phyloP scores from a whole-genome alignment of 2,797 vertebrate genomes.

The Hippoglossus hippoglossus region DNA sequence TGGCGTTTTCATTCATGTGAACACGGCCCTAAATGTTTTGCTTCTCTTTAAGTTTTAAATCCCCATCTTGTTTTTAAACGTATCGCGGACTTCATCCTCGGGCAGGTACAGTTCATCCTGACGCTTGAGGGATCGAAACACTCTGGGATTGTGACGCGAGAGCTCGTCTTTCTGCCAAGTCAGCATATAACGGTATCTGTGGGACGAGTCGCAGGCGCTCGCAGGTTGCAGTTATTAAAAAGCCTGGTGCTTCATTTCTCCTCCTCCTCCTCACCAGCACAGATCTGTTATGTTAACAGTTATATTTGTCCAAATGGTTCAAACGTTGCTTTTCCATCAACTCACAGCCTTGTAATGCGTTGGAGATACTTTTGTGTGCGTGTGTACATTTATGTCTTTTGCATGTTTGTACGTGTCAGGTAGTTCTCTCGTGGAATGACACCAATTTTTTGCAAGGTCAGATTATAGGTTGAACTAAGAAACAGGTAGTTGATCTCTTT shows the following conservation, averaged over 20 bases:
- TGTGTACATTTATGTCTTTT: constrained; percentile 1
- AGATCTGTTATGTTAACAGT: constrained; percentile 29
- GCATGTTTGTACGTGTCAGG: constrained; percentile 10
- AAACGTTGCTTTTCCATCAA: constrained; percentile 9
- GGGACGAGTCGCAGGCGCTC: background rate
- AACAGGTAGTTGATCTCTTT: constrained; percentile 3
- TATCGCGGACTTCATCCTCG: constrained; percentile 1
- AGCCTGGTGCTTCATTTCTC: background rate
- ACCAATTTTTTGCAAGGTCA: constrained; percentile 11
- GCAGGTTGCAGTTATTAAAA: background rate
- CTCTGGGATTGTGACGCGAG: background rate
- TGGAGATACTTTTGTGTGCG: constrained; percentile 32
- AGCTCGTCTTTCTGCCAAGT: constrained; percentile 14
- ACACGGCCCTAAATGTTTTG: background rate
- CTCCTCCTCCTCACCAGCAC: constrained; percentile 50
- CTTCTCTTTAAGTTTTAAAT: constrained; percentile 26
- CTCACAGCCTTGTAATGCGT: constrained; percentile 31
- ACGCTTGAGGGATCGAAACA: constrained; percentile 6
- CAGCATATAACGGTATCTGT: background rate
- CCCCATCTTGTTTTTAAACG: constrained; percentile 20
- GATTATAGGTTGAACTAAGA: constrained; percentile 32
- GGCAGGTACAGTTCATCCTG: background rate
- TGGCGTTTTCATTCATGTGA: too few relatives aligned
- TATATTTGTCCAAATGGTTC: constrained; percentile 22
- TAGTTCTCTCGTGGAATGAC: constrained; percentile 7